Conservation (phyloP, 1,140 invertebrate genomes). For the Hyphantria cunea region DNA sequence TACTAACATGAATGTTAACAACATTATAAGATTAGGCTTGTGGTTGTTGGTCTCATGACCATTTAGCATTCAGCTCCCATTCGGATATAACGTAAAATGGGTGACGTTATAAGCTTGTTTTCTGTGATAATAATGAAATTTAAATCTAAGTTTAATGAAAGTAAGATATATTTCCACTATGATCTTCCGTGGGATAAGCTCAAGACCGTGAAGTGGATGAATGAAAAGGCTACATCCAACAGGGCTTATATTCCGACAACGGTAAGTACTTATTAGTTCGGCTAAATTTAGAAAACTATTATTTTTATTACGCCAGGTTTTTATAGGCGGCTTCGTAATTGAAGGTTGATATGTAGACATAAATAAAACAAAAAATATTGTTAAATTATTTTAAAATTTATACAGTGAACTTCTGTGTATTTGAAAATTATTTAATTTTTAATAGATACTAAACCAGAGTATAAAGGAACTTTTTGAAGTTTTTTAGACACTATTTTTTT, state of each 20-base stretch:
- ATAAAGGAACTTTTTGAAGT: too few relatives aligned
- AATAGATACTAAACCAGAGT: too few relatives aligned
- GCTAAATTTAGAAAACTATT: constrained; percentile 13
- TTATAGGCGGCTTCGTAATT: too few relatives aligned
- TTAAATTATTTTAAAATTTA: too few relatives aligned
- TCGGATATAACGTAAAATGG: constrained; percentile 59
- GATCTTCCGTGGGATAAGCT: constrained; percentile 72
- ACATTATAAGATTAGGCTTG: constrained; percentile 50
- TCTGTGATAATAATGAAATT: constrained; percentile 80
- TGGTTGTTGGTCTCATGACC: constrained; percentile 67
- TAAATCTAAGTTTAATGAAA: constrained; percentile 77
- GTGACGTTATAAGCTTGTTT: constrained; percentile 76
- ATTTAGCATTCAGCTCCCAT: constrained; percentile 56
- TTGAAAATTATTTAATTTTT: too few relatives aligned
- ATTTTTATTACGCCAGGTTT: constrained; percentile 8
- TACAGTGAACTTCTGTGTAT: too few relatives aligned
- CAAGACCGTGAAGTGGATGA: constrained; percentile 81
- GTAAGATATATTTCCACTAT: constrained; percentile 71
- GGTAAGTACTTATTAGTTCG: constrained; percentile 56
- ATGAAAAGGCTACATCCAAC: constrained; percentile 79
- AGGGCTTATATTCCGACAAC: constrained; percentile 83
- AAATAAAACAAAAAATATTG: too few relatives aligned
- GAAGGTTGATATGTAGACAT: too few relatives aligned
- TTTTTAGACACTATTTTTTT: too few relatives aligned
- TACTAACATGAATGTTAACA: constrained; percentile 63